Percentiles rank a stretch among this genome's conserved stretches.
Evolutionary conservation across 2,797 vertebrate species (phyloP).

Genomic region (Setipinna tenuifilis): DNA sequence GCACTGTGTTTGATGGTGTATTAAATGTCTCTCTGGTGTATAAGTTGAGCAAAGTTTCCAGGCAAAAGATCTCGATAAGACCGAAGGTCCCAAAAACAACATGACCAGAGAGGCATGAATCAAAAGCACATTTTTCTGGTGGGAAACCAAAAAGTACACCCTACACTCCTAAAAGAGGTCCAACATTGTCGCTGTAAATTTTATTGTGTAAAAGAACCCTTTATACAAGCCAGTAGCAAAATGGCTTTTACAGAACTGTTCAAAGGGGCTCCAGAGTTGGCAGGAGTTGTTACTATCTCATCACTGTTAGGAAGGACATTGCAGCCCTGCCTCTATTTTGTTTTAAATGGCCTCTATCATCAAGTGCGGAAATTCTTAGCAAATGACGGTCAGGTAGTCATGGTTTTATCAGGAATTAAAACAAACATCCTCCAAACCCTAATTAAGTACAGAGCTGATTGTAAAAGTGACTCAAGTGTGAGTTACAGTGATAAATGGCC

Average conservation of each 20-base stretch:
- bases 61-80: conserved; percentile 18
- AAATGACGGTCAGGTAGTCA: conserved; percentile 16
- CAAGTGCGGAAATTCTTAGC: conserved; percentile 9
- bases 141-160: conserved; percentile 24
- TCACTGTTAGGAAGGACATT: neutral
- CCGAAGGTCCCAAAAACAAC: conserved; percentile 25
- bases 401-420: conserved; percentile 24
- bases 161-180: conserved; percentile 10
- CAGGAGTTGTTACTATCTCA: neutral
- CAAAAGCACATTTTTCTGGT: conserved; percentile 22
- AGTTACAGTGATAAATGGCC: neutral
- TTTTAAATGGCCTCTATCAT: neutral
- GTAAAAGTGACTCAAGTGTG: conserved; percentile 1
- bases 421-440: conserved; percentile 6
- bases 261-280: neutral
- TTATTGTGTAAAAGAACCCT: conserved; percentile 25
- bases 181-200: conserved; percentile 23
- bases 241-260: conserved; percentile 18
- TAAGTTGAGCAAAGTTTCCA: neutral
- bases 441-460: conserved; percentile 9
- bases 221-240: conserved; percentile 16
- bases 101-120: conserved; percentile 20
- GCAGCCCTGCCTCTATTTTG: neutral
- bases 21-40: neutral
- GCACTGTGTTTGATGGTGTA: neutral